Base-by-base conservation (phyloP, 2,113 vertebrate species). In the Malurus elegans region DNA sequence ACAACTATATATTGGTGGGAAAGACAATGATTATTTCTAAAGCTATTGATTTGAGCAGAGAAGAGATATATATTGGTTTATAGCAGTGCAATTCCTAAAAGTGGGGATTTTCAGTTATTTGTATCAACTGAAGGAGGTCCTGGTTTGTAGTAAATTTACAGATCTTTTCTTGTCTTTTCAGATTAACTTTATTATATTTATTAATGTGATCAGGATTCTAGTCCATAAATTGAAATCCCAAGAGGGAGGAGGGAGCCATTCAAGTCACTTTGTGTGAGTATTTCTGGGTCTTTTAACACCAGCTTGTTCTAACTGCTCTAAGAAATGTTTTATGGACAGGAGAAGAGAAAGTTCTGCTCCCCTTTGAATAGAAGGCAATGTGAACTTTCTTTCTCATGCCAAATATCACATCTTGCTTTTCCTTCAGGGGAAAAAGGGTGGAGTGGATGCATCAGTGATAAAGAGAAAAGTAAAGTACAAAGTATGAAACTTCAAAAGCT, bases 191-290 rank as follows among this genome's bases (percentile, higher is more conserved):
- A 8, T 97, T 62, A 97, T 98, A 95, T 98, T 98, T 95, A 82
- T 98, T 56, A 98, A 98, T 62, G 97, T 98, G 76, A 98, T 98
- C 60, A 95, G 97, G 62, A 98, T 98, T 86, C 97, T 98, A 14
- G 88, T 95, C 58, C 96, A 98, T 93, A 98, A 98, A 94, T 65
- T 97, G 40, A 97, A 97, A 78, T 96, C 95, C 51, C 96, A 96
- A 9, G 95, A 97, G 24, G 71, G 92, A 44, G 90, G 96, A 76
- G 79, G 67, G 61, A 90, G 47, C 85, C 95, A 76, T 90, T 92
- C 96, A 11, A 95, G 50, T 40, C 96, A 98, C 60, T 98, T 97
- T 66, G 95, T 97, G 98, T 98, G 34, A 97, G 97, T 97, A 54
- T 78, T 88, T 38, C 74, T 88, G 64, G 0, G 34, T 84, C 34